Evolutionary conservation across 2,888 invertebrate genomes (phyloP), one percentile per base, ranked within the genome.

Genomic region (Opisthograptis luteolata): DNA sequence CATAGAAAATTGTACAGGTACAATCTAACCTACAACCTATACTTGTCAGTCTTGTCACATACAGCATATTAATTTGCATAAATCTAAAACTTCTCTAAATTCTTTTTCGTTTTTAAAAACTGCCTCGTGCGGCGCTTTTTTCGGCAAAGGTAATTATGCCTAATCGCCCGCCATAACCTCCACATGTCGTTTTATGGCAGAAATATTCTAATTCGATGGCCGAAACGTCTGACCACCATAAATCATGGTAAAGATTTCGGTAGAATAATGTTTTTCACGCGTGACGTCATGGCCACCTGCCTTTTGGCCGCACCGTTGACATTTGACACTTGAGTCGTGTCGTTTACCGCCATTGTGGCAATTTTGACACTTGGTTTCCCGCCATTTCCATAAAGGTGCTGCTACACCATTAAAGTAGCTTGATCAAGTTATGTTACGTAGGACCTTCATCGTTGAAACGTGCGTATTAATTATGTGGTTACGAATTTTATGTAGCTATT

Each of bases 111-210:
- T 17, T 56, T 59, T 53, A 39, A 46, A 46, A 50, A 45, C 25
- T 24, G 43, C 47, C 25, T 9, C 36, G 41, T 42, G 24, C 32
- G 36, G 12, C 13, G n/a, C 34, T 57, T 57, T 57, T 41, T 34
- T 19, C 39, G 44, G 32, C 34, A 34, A 37, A 47, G 30, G 46
- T 46, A 47, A 52, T 55, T 44, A 39, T 42, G 53, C 55, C 58
- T 60, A 60, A 60, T 60, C 58, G 55, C 41, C 39, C 27, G 27
- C 58, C 61, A 59, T 61, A 56, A 57, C 54, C 37, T 30, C 30
- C 61, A 61, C 50, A 51, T 61, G 61, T 56, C 37, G 61, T 55
- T 61, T 61, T 59, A 61, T 57, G 56, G 48, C 52, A 44, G 47
- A 59, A 57, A 59, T 61, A 61, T 61, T 61, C 47, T 57, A 61